Conservation (phyloP, 2,113 vertebrate species). For the Sinosuthora webbiana region DNA sequence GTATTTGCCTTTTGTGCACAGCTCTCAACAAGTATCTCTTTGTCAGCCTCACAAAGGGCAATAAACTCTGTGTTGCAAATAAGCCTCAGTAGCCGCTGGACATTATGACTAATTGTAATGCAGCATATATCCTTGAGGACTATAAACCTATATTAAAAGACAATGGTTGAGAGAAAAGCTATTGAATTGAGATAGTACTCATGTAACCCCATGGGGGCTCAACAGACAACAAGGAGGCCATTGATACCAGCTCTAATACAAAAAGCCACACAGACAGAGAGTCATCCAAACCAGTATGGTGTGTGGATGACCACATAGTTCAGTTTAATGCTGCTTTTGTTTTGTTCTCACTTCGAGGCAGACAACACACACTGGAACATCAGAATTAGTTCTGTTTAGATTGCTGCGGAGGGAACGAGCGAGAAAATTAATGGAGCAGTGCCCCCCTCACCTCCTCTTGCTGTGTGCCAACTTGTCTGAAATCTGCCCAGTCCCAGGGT, state of each 20-base stretch:
- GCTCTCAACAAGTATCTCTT: slow-evolving; percentile 76
- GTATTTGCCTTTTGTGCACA: slow-evolving; percentile 78
- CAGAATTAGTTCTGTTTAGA: slow-evolving; percentile 71
- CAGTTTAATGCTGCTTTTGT: slow-evolving; percentile 78
- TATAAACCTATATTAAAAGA: slow-evolving; percentile 78
- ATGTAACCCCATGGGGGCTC: slow-evolving; percentile 73
- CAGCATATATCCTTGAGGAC: slow-evolving; percentile 77
- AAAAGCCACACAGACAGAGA: slow-evolving; percentile 69
- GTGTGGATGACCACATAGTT: slow-evolving; percentile 71
- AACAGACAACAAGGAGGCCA: slow-evolving; percentile 78
- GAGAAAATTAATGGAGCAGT: slow-evolving; percentile 11
- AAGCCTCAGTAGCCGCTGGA: slow-evolving; percentile 73
- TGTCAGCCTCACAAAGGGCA: slow-evolving; percentile 77
- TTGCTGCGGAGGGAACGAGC: slow-evolving; percentile 26
- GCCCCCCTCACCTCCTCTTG: not conserved
- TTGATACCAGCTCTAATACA: slow-evolving; percentile 71
- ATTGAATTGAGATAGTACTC: slow-evolving; percentile 78
- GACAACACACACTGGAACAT: slow-evolving; percentile 62
- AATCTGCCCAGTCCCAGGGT: not conserved
- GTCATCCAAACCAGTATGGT: slow-evolving; percentile 69
- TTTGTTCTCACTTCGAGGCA: slow-evolving; percentile 66
- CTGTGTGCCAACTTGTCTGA: not conserved
- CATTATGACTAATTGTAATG: slow-evolving; percentile 79
- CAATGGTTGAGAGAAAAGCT: slow-evolving; percentile 75
- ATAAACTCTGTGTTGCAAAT: slow-evolving; percentile 75